Evolutionary conservation across 2,797 vertebrate genomes (phyloP).

Genomic region (Hoplostethus mediterraneus): DNA sequence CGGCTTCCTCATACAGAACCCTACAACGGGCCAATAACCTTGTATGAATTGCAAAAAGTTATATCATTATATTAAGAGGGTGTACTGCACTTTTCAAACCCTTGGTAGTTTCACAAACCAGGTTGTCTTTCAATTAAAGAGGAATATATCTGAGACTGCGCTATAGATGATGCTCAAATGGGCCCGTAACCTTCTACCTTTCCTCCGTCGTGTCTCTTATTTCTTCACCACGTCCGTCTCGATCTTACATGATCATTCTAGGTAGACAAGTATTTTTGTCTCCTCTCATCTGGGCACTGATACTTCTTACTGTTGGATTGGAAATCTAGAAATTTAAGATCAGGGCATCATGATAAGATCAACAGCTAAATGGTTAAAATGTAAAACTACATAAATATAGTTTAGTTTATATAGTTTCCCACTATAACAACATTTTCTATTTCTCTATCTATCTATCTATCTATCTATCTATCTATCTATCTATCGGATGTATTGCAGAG

Average conservation of each 20-base stretch:
- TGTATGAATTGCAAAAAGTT: slow-evolving; percentile 49
- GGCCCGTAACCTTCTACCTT: not conserved
- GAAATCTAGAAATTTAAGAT: no score
- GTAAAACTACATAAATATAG: no score
- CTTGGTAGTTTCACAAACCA: slow-evolving; percentile 10
- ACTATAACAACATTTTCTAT: no score
- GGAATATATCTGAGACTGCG: not conserved
- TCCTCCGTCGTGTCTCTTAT: not conserved
- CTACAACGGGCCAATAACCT: slow-evolving; percentile 36
- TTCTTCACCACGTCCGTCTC: not conserved
- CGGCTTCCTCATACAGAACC: slow-evolving; percentile 50
- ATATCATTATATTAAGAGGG: slow-evolving; percentile 20
- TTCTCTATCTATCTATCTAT: no score
- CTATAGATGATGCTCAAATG: not conserved
- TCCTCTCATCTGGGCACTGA: no score
- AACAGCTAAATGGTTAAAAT: no score
- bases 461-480: no score
- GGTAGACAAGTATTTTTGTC: no score
- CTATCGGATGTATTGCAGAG: slow-evolving; percentile 3
- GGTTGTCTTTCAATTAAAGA: slow-evolving; percentile 20
- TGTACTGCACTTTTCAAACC: slow-evolving; percentile 11
- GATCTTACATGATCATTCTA: not conserved
- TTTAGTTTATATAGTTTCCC: no score
- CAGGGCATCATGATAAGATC: no score
- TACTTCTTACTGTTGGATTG: no score